Base-by-base conservation (phyloP, 2,888 invertebrate species). In the Pegoplata infirma region DNA sequence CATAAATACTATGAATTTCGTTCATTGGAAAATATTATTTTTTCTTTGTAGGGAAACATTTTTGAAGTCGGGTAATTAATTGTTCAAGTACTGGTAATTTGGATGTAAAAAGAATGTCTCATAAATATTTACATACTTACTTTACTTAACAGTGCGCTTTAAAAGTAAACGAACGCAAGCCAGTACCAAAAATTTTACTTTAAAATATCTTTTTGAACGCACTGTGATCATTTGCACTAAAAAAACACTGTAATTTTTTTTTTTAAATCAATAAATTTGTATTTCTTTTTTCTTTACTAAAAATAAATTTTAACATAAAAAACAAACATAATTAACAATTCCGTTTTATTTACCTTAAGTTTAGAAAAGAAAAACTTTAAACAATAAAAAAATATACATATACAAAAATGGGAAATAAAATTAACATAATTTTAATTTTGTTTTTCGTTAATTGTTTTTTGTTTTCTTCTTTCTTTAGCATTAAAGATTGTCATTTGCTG, bases 401-500 rank as follows among this genome's bases (percentile, higher is more conserved):
- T 10, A 32, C 25, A 25, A 21, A 47, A 63, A 58, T 1, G 1
- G 0, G 51, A 53, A 66, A 32, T 49, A 44, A 10, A 64, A 14
- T 28, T 19, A n/a, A 73, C 21, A 51, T 8, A 44, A 71, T 53
- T 55, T 51, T 46, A 8, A 3, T 28, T 47, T 58, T 36, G 0
- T 23, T 53, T n/a, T n/a, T n/a, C n/a, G n/a, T n/a, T n/a, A n/a
- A n/a, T n/a, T n/a, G n/a, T n/a, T n/a, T n/a, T n/a, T 51, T 16
- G 2, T n/a, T n/a, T n/a, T n/a, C 1, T 66, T 25, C 28, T 64
- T 40, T 56, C 56, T 75, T 75, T 76, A 63, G 63, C 61, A 47
- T 69, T 73, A 67, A 73, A 73, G 80, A 80, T 80, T 80, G 80
- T 80, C 80, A 56, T 47, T 63, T 69, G 69, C 69, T 69, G 68